A percentile compares a stretch with the other conserved stretches of the same genome.
phyloP scores from a whole-genome alignment of 1,140 invertebrate genomes.

The Diachasmimorpha longicaudata region DNA sequence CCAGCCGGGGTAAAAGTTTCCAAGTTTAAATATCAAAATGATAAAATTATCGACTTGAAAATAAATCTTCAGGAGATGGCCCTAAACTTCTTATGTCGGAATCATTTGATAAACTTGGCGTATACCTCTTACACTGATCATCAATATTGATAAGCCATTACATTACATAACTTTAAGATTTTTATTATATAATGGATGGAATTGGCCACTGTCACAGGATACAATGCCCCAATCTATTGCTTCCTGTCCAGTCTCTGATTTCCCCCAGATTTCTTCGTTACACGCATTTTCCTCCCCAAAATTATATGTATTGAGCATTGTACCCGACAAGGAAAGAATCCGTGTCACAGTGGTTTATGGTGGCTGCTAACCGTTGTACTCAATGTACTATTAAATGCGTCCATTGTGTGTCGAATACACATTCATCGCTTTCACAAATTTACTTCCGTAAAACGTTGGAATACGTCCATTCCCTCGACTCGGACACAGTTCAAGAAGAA shows the following conservation, averaged over 20 bases:
- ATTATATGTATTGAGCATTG: not conserved
- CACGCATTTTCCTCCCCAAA: conserved; percentile 17
- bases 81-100: too few relatives aligned
- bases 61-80: too few relatives aligned
- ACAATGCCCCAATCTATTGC: conserved; percentile 23
- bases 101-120: too few relatives aligned
- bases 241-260: not conserved
- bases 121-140: too few relatives aligned
- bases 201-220: not conserved
- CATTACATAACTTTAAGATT: conserved; percentile 38
- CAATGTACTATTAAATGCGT: conserved; percentile 57
- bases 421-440: conserved; percentile 51
- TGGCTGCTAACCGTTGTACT: conserved; percentile 33
- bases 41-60: too few relatives aligned
- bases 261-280: conserved; percentile 11
- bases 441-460: conserved; percentile 39
- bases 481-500: conserved; percentile 16
- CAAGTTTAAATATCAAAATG: too few relatives aligned
- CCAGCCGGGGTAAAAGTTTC: too few relatives aligned
- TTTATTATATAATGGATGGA: conserved; percentile 35
- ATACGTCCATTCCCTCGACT: conserved; percentile 22
- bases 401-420: conserved; percentile 41
- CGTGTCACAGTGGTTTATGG: conserved; percentile 34
- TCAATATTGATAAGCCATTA: not conserved
- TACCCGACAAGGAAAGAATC: conserved; percentile 20